Evolutionary conservation across 2,113 vertebrate species (phyloP), one percentile per base, ranked within the genome.

Genomic region (Puma concolor): DNA sequence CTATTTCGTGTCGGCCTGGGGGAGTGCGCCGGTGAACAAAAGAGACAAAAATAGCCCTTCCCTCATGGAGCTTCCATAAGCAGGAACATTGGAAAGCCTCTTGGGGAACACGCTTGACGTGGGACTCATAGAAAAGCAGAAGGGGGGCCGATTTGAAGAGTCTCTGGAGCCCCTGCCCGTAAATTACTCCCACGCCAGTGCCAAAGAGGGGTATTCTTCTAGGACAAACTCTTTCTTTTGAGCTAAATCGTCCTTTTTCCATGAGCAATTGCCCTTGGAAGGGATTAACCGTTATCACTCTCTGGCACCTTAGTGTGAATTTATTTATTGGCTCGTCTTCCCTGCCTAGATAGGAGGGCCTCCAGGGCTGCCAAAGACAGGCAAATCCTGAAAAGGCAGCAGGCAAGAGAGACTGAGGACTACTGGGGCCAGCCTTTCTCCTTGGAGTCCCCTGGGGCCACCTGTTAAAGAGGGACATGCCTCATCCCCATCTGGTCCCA

Each of bases 261-360:
- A 95, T 80, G 84, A 91, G 83, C 96, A 97, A 96, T 91, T 93
- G 86, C 89, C 91, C 94, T 97, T 82, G 48, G 86, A 97, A 96
- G 79, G 96, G 93, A 97, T 97, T 97, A 98, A 79, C 92, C 95
- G 87, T 97, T 97, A 95, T 97, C 96, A 97, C 82, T 97, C 79
- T 88, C 54, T 54, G 94, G 89, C 96, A 97, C 96, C 89, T 95
- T 92, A 79, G 57, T 93, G 89, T 84, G 82, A 97, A 93, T 97
- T 95, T 95, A 93, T 97, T 97, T 96, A 93, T 93, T 96, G 93
- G 81, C 52, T 80, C 76, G 67, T 67, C 88, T 95, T 97, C 72
- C 72, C 95, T 97, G 52, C 93, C 86, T 86, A 83, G 82, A 93
- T 64, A 95, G 95, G 81, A 97, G 93, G 86, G 94, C 72, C 67